Evolutionary conservation across 2,113 vertebrate species (phyloP), one percentile per base, ranked within the genome.

Genomic region (Melanerpes aurifrons): DNA sequence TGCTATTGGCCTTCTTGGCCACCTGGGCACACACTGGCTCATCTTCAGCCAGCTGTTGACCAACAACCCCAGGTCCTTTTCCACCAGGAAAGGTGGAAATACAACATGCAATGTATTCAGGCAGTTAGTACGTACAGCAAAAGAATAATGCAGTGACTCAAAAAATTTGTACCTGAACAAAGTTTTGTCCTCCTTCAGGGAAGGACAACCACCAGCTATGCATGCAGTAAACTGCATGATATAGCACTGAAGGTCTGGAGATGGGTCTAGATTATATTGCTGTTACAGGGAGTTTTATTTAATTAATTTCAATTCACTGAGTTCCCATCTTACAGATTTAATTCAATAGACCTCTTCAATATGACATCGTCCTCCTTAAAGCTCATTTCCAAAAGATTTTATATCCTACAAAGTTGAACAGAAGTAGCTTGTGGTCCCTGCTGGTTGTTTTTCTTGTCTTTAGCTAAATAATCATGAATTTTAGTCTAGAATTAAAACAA

Each of bases 111-210:
- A 57, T 15, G 14, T 56, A 74, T 76, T 81, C 59, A 37, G 48
- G 48, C 48, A 50, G 48, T 21, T 10, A 50, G 20, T 13, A 24
- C 59, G 77, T 53, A 81, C 73, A 74, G 32, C 10, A 83, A 70
- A 93, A 70, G 20, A 92, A 88, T 94, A 88, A 93, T 74, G 47
- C 57, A 90, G 35, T 18, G 28, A 61, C n/a, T 93, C 43, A 90
- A 81, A 61, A 15, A 78, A 81, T 59, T 31, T 47, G 21, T 67
- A 90, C 9, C 54, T 40, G 57, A 92, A 86, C 15, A 90, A 81
- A 86, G 73, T 11, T 90, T 86, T 86, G 31, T 53, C 43, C 53
- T 88, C 47, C 86, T 87, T 71, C 57, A 81, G 43, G 31, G 71
- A 74, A 58, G 66, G 20, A 40, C 93, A 82, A 25, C 7, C n/a